A percentile compares a stretch with the other conserved stretches of the same genome.
Evolutionary conservation across 2,888 invertebrate genomes (phyloP).

Genomic region (Drosophila rubida): DNA sequence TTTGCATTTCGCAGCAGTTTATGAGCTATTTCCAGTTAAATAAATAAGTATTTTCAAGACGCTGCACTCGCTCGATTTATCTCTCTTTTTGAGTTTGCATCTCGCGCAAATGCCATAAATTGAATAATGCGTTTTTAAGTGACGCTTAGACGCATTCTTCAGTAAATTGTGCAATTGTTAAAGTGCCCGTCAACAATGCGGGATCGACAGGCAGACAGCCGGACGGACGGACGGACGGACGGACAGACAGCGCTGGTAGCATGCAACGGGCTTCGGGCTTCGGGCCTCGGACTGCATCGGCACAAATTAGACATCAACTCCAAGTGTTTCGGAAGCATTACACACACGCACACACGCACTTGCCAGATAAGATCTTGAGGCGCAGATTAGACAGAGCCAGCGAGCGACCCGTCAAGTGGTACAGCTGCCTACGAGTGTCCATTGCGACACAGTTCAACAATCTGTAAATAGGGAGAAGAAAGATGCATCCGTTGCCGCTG

Average conservation of each 20-base stretch:
- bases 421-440: conserved; percentile 32
- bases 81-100: conserved; percentile 36
- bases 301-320: conserved; percentile 55
- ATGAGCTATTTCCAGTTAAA: conserved; percentile 16
- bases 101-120: conserved; percentile 58
- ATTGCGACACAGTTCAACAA: conserved; percentile 66
- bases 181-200: conserved; percentile 51
- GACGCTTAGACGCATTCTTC: conserved; percentile 81
- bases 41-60: conserved; percentile 1
- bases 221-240: background rate
- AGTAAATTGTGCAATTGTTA: conserved; percentile 80
- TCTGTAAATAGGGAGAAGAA: conserved; percentile 46
- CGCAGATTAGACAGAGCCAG: conserved; percentile 43
- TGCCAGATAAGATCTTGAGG: conserved; percentile 47
- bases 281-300: background rate
- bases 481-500: conserved; percentile 11
- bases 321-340: conserved; percentile 43
- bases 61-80: conserved; percentile 12
- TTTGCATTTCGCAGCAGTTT: conserved; percentile 8
- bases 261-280: background rate
- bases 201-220: conserved; percentile 16
- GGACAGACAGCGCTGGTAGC: background rate
- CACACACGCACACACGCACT: conserved; percentile 25
- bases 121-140: conserved; percentile 82
- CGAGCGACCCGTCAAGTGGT: conserved; percentile 27